Base-by-base conservation (phyloP, 2,113 vertebrate genomes). In the Tachycineta bicolor region DNA sequence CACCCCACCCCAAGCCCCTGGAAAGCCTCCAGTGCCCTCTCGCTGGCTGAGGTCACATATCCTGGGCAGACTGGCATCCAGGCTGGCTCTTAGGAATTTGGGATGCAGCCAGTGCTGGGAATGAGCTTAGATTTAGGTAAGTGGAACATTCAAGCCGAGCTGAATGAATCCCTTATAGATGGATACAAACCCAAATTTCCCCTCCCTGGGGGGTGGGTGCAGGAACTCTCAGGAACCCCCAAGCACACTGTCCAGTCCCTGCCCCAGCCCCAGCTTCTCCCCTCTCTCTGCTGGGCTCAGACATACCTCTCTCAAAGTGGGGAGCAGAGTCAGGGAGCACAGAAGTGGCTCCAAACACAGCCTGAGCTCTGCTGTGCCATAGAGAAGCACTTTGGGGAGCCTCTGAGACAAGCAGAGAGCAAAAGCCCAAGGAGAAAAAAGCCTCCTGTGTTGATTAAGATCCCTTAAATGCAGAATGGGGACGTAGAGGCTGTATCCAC, bases 341-440 rank as follows among this genome's bases (percentile, higher is more conserved):
- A 21, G 17, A 41, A 16, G 5, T n/a, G 26, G 6, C 62, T 85
- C 21, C 10, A 17, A 67, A 52, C 23, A 43, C 20, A 47, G 23
- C 22, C 50, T 6, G 55, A 76, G 24, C 50, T 52, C 55, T 56
- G 43, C 64, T 65, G 60, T 53, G 81, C 24, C 39, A 0, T 5
- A 1, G 34, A 28, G 44, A 15, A 71, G 10, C 0, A 0, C 7
- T n/a, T 53, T 0, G 0, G 14, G 25, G 12, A 86, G 10, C 11
- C 7, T 8, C 29, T 6, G 9, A 47, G 64, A 37, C 19, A 70
- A 83, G 37, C 3, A 0, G 31, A 33, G 26, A 55, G 22, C 0
- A 0, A 80, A 80, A 83, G 26, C 20, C 29, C 4, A 1, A 26
- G 60, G 39, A 71, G 39, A 59, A 29, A 52, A 44, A 70, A 60